Evolutionary conservation across 2,888 invertebrate species (phyloP), one percentile per base, ranked within the genome.

Genomic region (Papilio demoleus): DNA sequence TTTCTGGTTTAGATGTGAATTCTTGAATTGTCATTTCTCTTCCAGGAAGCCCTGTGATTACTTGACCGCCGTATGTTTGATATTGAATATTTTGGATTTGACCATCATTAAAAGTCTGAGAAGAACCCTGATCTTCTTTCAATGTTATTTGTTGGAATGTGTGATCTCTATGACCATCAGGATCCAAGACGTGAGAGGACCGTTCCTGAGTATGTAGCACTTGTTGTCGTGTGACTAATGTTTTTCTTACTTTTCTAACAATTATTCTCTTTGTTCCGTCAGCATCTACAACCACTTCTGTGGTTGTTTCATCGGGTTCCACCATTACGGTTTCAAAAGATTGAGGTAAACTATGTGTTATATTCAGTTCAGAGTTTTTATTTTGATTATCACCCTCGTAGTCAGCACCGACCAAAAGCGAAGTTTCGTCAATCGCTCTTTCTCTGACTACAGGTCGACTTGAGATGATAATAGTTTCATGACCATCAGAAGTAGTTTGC

Each of bases 231-330:
- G 94, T 94, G 0, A 95, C 94, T 22, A 95, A 86, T 0, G 95
- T 96, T 77, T 94, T 94, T 65, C 95, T 94, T 5, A 96, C 82
- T 85, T 96, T 97, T 73, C 94, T 95, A 0, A 97, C 95, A 68
- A 97, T 95, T 62, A 97, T 96, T 74, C 96, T 93, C 79, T 95
- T 96, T 0, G 96, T 96, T 4, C 97, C 97, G 81, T 97, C 97
- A 19, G 96, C 94, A 77, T 96, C 96, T 0, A 95, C 94, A n/a
- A 96, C 94, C 3, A 97, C 95, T 87, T 96, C 96, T 0, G 97
- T 97, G 0, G 96, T 96, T 1, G 96, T 96, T 81, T 96, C 96
- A 82, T 96, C 96, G 0, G 97, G 97, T 82, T 97, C 96, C 0
- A 96, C 94, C 81, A 97, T 94, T 4, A 96, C 93, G 0, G 97